Base-by-base conservation (phyloP, 2,888 invertebrate genomes). In the Mythimna lalbum region DNA sequence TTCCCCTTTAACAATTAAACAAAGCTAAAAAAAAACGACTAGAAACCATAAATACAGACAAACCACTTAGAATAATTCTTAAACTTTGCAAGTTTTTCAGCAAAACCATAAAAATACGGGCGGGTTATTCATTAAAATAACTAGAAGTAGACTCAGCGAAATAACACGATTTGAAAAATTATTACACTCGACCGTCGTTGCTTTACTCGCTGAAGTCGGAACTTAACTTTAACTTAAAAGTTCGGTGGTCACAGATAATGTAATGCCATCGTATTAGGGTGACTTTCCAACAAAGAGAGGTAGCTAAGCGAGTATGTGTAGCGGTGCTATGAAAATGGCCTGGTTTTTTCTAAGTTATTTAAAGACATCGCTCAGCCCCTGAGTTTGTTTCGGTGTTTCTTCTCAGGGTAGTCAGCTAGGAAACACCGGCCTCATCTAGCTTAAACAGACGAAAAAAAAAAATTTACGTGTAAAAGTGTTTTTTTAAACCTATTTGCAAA, bases 121-220 rank as follows among this genome's bases (percentile, higher is more conserved):
- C 71, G 80, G 72, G 74, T 86, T 85, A 85, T 90, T 90, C 88
- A 90, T 90, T 90, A 89, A 89, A 88, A 87, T 88, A 89, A 86
- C 88, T 87, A 82, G 74, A 73, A 76, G 78, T 87, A 82, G 86
- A 85, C 80, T 88, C 87, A 83, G 88, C 86, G 80, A 87, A 89
- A 89, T 89, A 90, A 88, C 84, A 87, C 84, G 84, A 86, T 90
- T 89, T 86, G 83, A 88, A 89, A 89, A 90, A 91, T 88, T 86
- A 89, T 90, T 88, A 90, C 86, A 76, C 83, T 78, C 76, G 68
- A 66, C 73, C 77, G 72, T 69, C 79, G 73, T 80, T 78, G 74
- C 83, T 74, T 84, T 75, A 83, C 78, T 85, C 67, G 76, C 36
- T 65, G 33, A 77, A 80, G 76, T 81, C 70, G 21, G 56, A 65